phyloP scores from a whole-genome alignment of 2,797 vertebrate species.

The Cossypha dichroa region DNA sequence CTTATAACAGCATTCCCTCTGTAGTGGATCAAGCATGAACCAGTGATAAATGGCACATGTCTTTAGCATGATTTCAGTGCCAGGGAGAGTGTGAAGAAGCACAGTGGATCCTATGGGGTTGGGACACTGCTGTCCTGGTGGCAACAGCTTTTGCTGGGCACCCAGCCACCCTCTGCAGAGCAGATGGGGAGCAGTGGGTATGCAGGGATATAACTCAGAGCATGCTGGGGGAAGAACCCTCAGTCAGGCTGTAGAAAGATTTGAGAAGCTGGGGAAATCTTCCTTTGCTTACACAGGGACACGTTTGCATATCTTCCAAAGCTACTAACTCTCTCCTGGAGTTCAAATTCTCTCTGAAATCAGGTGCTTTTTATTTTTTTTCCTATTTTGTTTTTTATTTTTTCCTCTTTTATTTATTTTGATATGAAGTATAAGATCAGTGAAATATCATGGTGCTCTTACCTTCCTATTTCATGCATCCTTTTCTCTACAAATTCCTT shows the following conservation, averaged over 20 bases:
- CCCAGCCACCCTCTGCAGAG: not conserved
- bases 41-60: not conserved
- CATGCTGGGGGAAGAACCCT: fast-evolving
- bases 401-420: not conserved
- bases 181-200: fast-evolving
- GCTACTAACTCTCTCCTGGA: not conserved
- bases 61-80: not conserved
- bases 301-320: not conserved
- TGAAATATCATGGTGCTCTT: not conserved
- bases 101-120: fast-evolving
- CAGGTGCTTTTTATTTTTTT: fast-evolving
- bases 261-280: not conserved
- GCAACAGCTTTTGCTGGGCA: not conserved
- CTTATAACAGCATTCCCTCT: not conserved
- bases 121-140: not conserved
- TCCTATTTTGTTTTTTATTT: not conserved
- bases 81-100: not conserved
- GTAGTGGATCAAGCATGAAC: not conserved
- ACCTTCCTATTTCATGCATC: not conserved
- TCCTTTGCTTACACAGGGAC: not conserved
- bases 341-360: not conserved
- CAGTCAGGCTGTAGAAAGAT: not conserved
- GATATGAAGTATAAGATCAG: not conserved
- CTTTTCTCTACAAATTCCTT: not conserved
- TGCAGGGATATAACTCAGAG: not conserved